These are phyloP conservation scores for Ophion obscuratus DNA, from an alignment of 2,888 invertebrate genomes.

Conservation along the genomic window DNA sequence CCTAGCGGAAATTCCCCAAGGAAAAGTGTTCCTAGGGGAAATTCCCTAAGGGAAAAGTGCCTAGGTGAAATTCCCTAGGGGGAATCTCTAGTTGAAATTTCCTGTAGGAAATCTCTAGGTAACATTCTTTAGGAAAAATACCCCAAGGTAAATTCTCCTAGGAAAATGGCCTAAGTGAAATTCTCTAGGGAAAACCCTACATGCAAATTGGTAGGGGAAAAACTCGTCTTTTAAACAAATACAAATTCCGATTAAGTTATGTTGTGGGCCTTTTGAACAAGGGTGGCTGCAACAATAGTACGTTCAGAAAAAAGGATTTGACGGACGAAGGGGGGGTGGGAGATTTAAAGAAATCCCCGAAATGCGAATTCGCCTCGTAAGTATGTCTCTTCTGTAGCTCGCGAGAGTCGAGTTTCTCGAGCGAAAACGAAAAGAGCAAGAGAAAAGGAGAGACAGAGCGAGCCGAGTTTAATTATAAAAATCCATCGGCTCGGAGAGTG, in stretches of 20 bases:
- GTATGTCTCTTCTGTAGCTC: background rate
- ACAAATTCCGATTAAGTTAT: background rate
- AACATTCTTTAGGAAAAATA: too few relatives aligned
- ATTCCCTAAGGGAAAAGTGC: too few relatives aligned
- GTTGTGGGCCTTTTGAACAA: background rate
- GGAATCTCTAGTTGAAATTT: too few relatives aligned
- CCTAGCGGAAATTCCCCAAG: too few relatives aligned
- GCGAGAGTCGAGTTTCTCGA: background rate
- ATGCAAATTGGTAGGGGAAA: background rate
- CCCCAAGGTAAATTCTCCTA: background rate
- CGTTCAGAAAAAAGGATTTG: constrained; percentile 1
- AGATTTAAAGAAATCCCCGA: background rate
- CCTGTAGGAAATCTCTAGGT: too few relatives aligned
- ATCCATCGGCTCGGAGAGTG: constrained; percentile 48
- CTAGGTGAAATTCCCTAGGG: too few relatives aligned
- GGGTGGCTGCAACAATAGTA: background rate
- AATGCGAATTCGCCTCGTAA: constrained; percentile 1
- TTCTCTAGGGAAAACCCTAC: background rate
- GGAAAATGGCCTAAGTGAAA: background rate
- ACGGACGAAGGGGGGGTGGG: background rate
- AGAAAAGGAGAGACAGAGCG: background rate
- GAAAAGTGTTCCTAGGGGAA: too few relatives aligned
- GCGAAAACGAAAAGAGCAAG: background rate
- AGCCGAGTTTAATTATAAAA: constrained; percentile 63
- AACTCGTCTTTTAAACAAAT: background rate